Evolutionary conservation across 2,797 vertebrate species (phyloP).

Genomic region (Rallus crepitans): DNA sequence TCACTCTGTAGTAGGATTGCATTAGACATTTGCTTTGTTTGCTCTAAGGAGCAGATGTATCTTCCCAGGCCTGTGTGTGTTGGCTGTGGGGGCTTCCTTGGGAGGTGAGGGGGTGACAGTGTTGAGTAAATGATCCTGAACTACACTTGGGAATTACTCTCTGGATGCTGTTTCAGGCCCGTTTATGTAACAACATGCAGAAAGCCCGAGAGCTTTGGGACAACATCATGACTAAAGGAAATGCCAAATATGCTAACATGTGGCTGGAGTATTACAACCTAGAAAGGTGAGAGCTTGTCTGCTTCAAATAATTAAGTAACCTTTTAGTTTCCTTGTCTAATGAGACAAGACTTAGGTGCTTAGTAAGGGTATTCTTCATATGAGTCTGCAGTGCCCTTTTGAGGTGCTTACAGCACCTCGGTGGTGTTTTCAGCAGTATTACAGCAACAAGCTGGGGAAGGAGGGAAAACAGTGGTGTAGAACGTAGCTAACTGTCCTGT

Average conservation of each 20-base stretch:
- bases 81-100: background rate
- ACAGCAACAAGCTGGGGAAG: background rate
- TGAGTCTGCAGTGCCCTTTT: background rate
- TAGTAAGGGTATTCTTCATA: rapidly evolving
- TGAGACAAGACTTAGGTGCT: background rate
- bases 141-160: rapidly evolving
- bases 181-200: conserved; percentile 96
- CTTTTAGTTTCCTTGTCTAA: background rate
- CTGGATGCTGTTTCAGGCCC: conserved; percentile 80
- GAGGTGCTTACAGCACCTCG: background rate
- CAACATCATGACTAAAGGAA: conserved; percentile 96
- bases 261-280: conserved; percentile 98
- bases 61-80: background rate
- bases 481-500: too few species aligned
- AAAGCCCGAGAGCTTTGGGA: conserved; percentile 98
- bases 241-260: conserved; percentile 97
- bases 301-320: background rate
- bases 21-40: background rate
- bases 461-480: rapidly evolving
- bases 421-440: rapidly evolving
- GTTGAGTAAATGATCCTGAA: background rate
- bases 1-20: background rate
- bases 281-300: conserved; percentile 85
- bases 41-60: background rate
- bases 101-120: rapidly evolving